Evolutionary conservation across 2,797 vertebrate species (phyloP).

Genomic region (Myotis myotis): DNA sequence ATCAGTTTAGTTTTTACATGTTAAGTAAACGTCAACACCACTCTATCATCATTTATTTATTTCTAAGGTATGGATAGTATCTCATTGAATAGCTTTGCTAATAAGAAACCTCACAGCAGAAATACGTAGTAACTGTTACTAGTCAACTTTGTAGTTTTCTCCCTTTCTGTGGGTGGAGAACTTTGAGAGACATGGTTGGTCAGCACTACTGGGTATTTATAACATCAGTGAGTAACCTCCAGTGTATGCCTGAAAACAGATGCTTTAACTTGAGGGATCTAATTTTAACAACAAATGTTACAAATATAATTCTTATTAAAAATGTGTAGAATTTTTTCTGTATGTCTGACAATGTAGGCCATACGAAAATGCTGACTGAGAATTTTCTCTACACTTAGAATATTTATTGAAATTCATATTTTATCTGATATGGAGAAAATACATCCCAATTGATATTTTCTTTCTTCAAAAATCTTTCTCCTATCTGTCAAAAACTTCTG

Average conservation of each 20-base stretch:
- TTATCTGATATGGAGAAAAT: neutral
- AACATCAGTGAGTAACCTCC: neutral
- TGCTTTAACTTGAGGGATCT: neutral
- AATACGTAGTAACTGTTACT: neutral
- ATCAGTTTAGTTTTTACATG: neutral
- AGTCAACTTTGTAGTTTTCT: neutral
- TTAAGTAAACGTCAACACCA: neutral
- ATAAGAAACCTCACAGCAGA: neutral
- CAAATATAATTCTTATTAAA: neutral
- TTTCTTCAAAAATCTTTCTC: neutral
- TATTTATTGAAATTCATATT: neutral
- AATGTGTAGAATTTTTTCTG: neutral
- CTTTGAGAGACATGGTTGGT: neutral
- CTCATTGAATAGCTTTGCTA: neutral
- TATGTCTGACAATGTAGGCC: neutral
- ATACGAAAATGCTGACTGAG: neutral
- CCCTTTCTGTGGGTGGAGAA: neutral
- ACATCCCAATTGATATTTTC: neutral
- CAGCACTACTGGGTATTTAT: neutral
- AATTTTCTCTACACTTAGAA: neutral
- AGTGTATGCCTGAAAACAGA: neutral
- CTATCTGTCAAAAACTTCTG: neutral
- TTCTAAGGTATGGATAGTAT: neutral
- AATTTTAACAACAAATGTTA: neutral
- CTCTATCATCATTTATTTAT: neutral